Percentiles rank a stretch among this genome's conserved stretches.
Evolutionary conservation across 2,113 vertebrate genomes (phyloP).

Genomic region (Ochotona curzoniae): DNA sequence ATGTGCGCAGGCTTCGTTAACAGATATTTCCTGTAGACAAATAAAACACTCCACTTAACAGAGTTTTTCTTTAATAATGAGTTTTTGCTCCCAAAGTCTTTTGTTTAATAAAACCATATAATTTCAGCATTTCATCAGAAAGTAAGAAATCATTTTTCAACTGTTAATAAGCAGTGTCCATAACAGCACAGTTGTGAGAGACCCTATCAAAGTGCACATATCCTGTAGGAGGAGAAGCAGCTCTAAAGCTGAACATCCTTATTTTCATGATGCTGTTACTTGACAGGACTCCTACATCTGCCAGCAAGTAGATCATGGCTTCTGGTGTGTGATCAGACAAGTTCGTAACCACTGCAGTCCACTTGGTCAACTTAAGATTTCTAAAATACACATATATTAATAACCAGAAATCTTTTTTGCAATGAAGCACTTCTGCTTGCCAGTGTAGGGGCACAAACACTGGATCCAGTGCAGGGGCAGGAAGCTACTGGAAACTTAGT

Average conservation of each 20-base stretch:
- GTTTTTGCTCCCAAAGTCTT: background rate
- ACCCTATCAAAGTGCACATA: background rate
- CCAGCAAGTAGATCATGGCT: background rate
- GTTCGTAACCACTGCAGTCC: background rate
- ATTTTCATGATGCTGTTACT: background rate
- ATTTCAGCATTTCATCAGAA: conserved; percentile 4
- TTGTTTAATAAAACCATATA: background rate
- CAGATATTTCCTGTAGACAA: conserved; percentile 93
- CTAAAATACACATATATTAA: background rate
- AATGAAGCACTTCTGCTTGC: background rate
- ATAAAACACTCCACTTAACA: conserved; percentile 15
- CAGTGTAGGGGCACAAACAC: background rate
- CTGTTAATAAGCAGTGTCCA: background rate
- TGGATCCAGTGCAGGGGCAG: background rate
- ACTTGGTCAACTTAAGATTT: conserved; percentile 7
- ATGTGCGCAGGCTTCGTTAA: conserved; percentile 92
- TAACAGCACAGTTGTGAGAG: background rate
- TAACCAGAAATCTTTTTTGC: background rate
- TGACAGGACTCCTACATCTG: background rate
- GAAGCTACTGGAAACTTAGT: background rate
- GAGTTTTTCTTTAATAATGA: conserved; percentile 39
- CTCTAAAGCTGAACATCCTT: background rate
- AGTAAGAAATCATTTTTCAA: conserved; percentile 8
- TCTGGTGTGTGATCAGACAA: background rate
- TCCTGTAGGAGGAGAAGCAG: background rate